Evolutionary conservation across 2,797 vertebrate species (phyloP).

Genomic region (Diplodus puntazzo): DNA sequence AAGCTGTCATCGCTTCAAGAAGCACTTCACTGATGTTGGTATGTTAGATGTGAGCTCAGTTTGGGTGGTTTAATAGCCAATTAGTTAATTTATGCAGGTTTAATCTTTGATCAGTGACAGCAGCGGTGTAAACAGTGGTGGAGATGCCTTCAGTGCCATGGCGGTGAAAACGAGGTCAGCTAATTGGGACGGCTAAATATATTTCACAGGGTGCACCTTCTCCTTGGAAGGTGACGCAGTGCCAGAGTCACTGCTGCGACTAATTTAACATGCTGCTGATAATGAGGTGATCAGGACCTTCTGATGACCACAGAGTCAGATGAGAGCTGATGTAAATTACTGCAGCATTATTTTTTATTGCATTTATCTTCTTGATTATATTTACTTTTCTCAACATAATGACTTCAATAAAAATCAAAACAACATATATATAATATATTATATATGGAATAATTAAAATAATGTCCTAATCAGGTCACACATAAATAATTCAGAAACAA

Average conservation of each 20-base stretch:
- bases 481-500: too few species aligned
- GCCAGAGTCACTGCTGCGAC: conserved; percentile 49
- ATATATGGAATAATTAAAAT: not conserved
- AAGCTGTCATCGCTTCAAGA: not conserved
- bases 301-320: conserved; percentile 47
- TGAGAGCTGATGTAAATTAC: not conserved
- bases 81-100: conserved; percentile 45
- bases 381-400: too few species aligned
- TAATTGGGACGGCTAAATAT: conserved; percentile 89
- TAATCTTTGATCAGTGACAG: conserved; percentile 64
- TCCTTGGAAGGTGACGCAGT: conserved; percentile 71
- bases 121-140: conserved; percentile 58
- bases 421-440: not conserved
- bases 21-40: not conserved
- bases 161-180: conserved; percentile 82
- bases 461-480: too few species aligned
- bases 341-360: not conserved
- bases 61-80: conserved; percentile 14
- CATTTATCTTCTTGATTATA: not conserved
- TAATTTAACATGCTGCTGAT: conserved; percentile 53
- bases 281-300: conserved; percentile 53
- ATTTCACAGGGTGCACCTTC: conserved; percentile 73
- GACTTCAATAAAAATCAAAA: too few species aligned
- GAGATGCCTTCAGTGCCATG: conserved; percentile 61
- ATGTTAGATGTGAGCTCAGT: conserved; percentile 25